Conservation (phyloP, 2,113 vertebrate species). For the Ceyx margarethae region DNA sequence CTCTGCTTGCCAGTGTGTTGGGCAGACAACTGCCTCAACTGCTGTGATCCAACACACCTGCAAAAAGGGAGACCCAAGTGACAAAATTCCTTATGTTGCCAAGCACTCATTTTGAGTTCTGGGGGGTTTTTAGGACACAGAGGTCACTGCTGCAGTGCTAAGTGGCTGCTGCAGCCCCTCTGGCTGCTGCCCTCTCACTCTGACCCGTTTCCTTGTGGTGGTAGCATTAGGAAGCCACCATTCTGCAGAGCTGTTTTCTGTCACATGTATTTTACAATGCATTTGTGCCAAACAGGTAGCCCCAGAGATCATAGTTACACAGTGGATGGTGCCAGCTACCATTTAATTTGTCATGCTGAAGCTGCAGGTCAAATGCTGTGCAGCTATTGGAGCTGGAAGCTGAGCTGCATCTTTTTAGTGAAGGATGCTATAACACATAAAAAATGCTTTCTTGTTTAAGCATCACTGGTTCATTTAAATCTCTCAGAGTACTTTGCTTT, state of each 20-base stretch:
- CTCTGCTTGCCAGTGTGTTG: rapidly evolving
- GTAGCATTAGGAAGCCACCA: neutral
- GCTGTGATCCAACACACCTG: rapidly evolving
- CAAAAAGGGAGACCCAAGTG: neutral
- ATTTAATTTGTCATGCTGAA: neutral
- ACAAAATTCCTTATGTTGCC: neutral
- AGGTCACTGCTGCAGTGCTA: neutral
- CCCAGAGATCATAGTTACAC: neutral
- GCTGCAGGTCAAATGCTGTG: neutral
- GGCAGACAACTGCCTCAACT: neutral
- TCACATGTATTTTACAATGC: neutral
- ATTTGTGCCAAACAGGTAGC: neutral
- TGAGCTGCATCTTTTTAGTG: neutral
- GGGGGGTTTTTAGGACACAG: neutral
- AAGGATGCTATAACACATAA: neutral
- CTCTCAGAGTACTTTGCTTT: neutral
- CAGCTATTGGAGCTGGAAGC: neutral
- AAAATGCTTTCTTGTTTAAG: neutral
- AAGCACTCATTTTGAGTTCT: neutral
- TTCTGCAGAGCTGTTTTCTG: neutral
- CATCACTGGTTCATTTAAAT: neutral
- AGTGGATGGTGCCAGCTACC: neutral
- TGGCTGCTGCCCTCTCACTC: neutral
- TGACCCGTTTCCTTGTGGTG: neutral
- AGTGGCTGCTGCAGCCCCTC: neutral